Conservation (phyloP, 1,140 invertebrate species). For the Chrysopa pallens region DNA sequence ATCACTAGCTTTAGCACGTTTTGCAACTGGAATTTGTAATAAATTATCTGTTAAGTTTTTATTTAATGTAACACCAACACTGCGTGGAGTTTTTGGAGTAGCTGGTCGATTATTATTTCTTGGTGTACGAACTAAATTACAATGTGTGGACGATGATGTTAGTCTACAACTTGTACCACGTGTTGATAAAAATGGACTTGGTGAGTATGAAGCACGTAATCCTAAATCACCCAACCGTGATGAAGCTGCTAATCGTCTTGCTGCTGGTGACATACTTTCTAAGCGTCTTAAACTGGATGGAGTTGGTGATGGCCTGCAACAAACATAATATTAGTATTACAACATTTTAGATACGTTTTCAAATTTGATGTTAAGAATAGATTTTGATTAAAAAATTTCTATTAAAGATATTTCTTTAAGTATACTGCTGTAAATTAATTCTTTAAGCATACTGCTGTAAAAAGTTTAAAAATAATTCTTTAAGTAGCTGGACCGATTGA, state of each 20-base stretch:
- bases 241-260: constrained; percentile 57
- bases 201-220: constrained; percentile 23
- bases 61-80: constrained; percentile 7
- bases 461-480: too few relatives aligned
- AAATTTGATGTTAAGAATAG: constrained; percentile 14
- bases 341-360: not conserved
- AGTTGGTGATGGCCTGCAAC: constrained; percentile 28
- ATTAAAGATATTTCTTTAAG: too few relatives aligned
- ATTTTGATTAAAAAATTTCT: too few relatives aligned
- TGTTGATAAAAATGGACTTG: constrained; percentile 21
- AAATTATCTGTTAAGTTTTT: constrained; percentile 56
- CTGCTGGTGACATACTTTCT: constrained; percentile 87
- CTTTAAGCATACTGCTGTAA: too few relatives aligned
- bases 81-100: constrained; percentile 13
- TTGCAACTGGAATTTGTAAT: constrained; percentile 49
- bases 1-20: constrained; percentile 40
- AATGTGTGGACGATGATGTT: constrained; percentile 19
- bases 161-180: constrained; percentile 24
- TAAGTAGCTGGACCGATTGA: too few relatives aligned
- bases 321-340: not conserved
- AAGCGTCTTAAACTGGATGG: constrained; percentile 57
- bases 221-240: constrained; percentile 26
- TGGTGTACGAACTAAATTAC: constrained; percentile 10
- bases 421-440: too few relatives aligned
- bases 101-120: constrained; percentile 10